A percentile compares a stretch with the other conserved stretches of the same genome.
Conservation (phyloP, 64 coral and sea anemone genomes). For the Stylophora pistillata region DNA sequence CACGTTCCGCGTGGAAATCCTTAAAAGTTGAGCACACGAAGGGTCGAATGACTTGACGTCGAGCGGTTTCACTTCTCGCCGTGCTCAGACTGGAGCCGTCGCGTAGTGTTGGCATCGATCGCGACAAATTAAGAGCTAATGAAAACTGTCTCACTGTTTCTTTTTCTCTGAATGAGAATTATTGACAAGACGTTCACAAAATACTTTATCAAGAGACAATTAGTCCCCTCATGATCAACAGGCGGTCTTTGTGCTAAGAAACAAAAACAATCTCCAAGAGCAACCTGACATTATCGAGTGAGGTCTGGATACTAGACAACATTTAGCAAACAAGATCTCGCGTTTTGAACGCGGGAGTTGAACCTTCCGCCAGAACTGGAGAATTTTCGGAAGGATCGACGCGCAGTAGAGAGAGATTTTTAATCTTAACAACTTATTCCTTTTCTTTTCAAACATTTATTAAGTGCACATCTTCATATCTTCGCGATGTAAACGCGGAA, state of each 20-base stretch:
- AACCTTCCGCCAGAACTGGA: background rate
- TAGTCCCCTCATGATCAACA: background rate
- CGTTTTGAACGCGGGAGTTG: background rate
- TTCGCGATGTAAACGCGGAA: no score
- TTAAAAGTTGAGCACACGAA: constrained; percentile 91
- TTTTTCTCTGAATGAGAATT: background rate
- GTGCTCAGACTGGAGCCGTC: constrained; percentile 16
- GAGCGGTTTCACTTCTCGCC: constrained; percentile 57
- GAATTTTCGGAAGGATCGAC: no score
- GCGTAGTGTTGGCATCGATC: constrained; percentile 6
- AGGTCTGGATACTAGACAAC: background rate
- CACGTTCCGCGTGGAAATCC: constrained; percentile 81
- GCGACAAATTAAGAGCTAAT: background rate
- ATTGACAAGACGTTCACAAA: background rate
- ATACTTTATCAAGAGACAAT: constrained; percentile 1
- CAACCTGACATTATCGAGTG: background rate
- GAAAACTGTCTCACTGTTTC: background rate
- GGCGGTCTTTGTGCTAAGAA: background rate
- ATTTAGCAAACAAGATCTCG: background rate
- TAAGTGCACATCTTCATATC: no score
- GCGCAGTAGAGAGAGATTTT: no score
- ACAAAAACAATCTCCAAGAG: constrained; percentile 19
- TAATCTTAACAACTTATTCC: no score
- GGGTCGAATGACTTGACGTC: constrained; percentile 57
- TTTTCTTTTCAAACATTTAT: no score